These are phyloP conservation scores for Sander vitreus DNA, from an alignment of 2,113 vertebrate species.

Conservation along the genomic window DNA sequence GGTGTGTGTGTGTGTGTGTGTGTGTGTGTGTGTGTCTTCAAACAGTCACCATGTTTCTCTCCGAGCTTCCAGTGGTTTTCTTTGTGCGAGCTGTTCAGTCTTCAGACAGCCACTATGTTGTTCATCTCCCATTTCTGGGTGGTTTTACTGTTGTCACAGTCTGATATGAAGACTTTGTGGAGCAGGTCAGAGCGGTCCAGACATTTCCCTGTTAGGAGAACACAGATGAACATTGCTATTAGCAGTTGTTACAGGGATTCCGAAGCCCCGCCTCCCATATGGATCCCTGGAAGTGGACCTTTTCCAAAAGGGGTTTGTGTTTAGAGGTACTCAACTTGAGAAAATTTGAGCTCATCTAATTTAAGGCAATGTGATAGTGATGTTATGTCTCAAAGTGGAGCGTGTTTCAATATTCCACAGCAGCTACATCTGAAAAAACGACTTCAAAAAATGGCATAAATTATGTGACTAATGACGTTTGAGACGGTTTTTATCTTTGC, in stretches of 20 bases:
- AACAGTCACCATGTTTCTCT: conserved; percentile 89
- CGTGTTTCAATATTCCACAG: no score
- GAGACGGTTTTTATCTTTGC: no score
- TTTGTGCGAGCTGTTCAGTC: conserved; percentile 40
- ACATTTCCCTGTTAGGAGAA: conserved; percentile 86
- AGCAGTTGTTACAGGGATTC: neutral
- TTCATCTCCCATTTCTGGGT: conserved; percentile 99
- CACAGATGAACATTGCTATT: neutral
- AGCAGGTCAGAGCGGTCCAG: conserved; percentile 96
- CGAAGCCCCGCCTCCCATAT: neutral
- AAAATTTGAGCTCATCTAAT: neutral
- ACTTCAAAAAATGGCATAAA: no score
- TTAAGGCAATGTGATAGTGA: neutral
- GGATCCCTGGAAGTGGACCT: neutral
- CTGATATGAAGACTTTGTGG: conserved; percentile 94
- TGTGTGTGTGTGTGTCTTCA: conserved; percentile 74
- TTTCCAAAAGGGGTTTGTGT: neutral
- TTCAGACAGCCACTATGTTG: conserved; percentile 94
- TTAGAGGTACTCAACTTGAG: neutral
- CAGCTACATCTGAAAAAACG: no score
- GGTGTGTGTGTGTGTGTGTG: neutral
- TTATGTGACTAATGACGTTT: no score
- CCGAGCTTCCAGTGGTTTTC: conserved; percentile 55
- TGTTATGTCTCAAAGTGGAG: no score
- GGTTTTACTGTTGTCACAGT: conserved; percentile 91